Evolutionary conservation across 2,797 vertebrate species (phyloP), one percentile per base, ranked within the genome.

Genomic region (Threskiornis aethiopicus): DNA sequence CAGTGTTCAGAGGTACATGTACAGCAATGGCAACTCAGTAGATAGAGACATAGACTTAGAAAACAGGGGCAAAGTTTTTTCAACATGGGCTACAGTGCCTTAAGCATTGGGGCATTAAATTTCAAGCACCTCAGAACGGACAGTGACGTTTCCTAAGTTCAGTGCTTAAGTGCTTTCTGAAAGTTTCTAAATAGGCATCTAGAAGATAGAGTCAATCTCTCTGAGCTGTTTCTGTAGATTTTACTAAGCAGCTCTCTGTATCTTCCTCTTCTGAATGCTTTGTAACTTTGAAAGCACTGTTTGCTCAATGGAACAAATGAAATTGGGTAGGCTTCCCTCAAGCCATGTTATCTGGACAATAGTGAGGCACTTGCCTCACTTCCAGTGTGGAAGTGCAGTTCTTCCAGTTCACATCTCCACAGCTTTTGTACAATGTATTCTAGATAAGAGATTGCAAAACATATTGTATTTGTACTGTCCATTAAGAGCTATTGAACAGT

Each of bases 361-460:
- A 76, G 28, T 12, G 35, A 83, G 80, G 35, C 26, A 24, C 41
- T 89, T 69, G 31, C 41, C n/a, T 95, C 85, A 57, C 42, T 90
- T 75, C n/a, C 67, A 57, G 3, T 16, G 33, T 83, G 67, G 31
- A 92, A 65, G 31, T 49, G 31, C 61, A 41, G 20, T 70, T 83
- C 78, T 79, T 93, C 51, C 77, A 51, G 26, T 46, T 89, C 57
- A 71, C 31, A 31, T 55, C 55, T 57, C 62, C 55, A 13, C 19
- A 13, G 71, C 3, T 85, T 87, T 51, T 89, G 47, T 78, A 41
- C 65, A 44, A 41, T 46, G 26, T 64, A 47, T 61, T 80, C 52
- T 71, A 91, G 92, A 84, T 91, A 95, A 93, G 84, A 54, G 54
- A 47, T 58, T 85, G 42, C 65, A 91, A 84, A 93, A 70, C 52